Base-by-base conservation (phyloP, 2,888 invertebrate genomes). In the Macaria liturata region DNA sequence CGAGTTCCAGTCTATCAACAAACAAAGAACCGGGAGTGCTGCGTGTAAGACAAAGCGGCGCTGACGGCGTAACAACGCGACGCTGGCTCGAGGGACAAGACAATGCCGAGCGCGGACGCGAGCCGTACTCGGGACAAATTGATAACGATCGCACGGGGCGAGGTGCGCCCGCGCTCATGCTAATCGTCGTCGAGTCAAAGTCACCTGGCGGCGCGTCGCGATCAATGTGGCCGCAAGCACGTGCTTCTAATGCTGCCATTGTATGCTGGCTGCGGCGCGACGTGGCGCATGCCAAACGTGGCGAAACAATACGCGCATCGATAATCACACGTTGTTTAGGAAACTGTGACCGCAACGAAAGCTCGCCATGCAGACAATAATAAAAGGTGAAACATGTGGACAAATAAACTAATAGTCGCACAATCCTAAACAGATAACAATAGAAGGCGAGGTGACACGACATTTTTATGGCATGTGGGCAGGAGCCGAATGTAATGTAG, bases 211-310 rank as follows among this genome's bases (percentile, higher is more conserved):
- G 57, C 46, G 47, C 76, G 80, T 71, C 72, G 70, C 78, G 80
- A 85, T 87, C 88, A 84, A 88, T 84, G 78, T 79, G 72, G 70
- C 81, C 85, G 81, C 82, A 86, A 20, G 89, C 91, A 88, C 90
- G 90, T 88, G 90, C 86, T 84, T 78, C 76, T 77, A 77, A 80
- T 77, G 80, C 82, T 77, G 71, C 88, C 78, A 90, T 90, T 88
- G 89, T 90, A 83, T 86, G 84, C 84, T 75, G 79, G 83, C 82
- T 80, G 86, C 81, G 86, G 67, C 65, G 74, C 68, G 74, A 88
- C 88, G 87, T 80, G 85, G 75, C 79, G 81, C 81, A 91, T 90
- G 86, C 82, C 82, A 85, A 91, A 81, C 76, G 77, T 76, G 76
- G 81, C 83, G 66, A 80, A 83, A 88, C 89, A 89, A 89, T 88